Base-by-base conservation (phyloP, 2,888 invertebrate species). In the Macropis europaea region DNA sequence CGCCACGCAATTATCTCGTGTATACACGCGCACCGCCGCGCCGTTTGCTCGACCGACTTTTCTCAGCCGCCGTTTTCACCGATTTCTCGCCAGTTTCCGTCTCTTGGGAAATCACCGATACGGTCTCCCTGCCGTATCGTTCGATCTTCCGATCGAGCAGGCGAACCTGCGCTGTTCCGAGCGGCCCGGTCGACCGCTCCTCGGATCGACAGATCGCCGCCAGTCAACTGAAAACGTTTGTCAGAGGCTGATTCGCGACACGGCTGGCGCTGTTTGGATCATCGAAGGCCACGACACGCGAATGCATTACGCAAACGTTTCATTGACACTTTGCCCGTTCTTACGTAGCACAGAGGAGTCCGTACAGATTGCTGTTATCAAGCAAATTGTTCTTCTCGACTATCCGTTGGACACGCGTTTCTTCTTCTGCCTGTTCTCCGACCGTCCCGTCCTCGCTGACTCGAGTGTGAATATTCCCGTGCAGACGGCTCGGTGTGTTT, bases 31-130 rank as follows among this genome's bases (percentile, higher is more conserved):
- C 45, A 47, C 52, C n/a, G 36, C 11, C 45, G 30, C 40, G 13
- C n/a, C 1, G 13, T n/a, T n/a, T n/a, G 19, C 38, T 24, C 40
- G 42, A 28, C 43, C 17, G 56, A n/a, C 9, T 42, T 74, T 75
- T 66, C 71, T 60, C 74, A 70, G 61, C 26, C 68, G 22, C 40
- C 32, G 50, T 77, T 77, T 77, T 75, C 72, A 57, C 64, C 43
- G 50, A 26, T 62, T 60, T 73, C 60, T 64, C 73, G 69, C 36
- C 26, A 45, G 34, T 38, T 71, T 62, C 26, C 11, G 48, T 36
- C 67, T 61, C 73, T 45, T 61, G 73, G 52, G 73, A 73, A 73
- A 73, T 73, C 73, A 53, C 34, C 9, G 56, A 59, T 61, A 56
- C 52, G 42, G 36, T 61, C 52, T 26, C 73, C 32, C n/a, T n/a